These are phyloP conservation scores for Daboia siamensis DNA, from an alignment of 2,113 vertebrate genomes.

Conservation along the genomic window DNA sequence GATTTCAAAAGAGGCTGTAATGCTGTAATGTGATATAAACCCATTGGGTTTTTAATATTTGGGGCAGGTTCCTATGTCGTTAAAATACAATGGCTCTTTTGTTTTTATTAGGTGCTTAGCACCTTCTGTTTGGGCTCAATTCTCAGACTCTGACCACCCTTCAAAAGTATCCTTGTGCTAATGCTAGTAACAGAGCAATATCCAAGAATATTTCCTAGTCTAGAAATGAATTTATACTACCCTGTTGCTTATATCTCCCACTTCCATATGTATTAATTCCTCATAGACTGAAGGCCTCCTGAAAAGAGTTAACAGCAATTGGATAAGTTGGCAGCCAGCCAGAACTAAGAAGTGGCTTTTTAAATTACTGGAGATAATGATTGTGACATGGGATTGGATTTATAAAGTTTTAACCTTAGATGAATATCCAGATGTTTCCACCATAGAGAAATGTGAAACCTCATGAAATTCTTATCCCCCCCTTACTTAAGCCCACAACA, in stretches of 20 bases:
- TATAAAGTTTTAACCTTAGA: slow-evolving; percentile 21
- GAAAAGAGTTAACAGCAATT: not conserved
- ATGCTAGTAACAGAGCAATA: not conserved
- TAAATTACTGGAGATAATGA: not conserved
- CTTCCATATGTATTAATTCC: not conserved
- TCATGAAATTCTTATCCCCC: slow-evolving; percentile 38
- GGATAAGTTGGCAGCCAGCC: not conserved
- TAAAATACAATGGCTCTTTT: not conserved
- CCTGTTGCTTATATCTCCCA: not conserved
- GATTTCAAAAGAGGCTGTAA: not conserved
- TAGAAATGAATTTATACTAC: not conserved
- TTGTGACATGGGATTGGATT: not conserved
- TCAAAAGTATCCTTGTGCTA: not conserved
- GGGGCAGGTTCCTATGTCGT: not conserved
- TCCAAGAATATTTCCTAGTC: not conserved
- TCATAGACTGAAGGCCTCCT: not conserved
- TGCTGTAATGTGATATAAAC: not conserved
- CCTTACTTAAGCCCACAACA: slow-evolving; percentile 25
- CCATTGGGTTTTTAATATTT: not conserved
- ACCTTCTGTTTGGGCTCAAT: not conserved
- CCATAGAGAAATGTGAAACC: slow-evolving; percentile 16
- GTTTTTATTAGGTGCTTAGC: not conserved
- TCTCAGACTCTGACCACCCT: not conserved
- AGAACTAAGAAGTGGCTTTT: not conserved
- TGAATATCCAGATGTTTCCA: slow-evolving; percentile 43